A percentile compares a stretch with the other conserved stretches of the same genome.
phyloP scores from a whole-genome alignment of 2,888 invertebrate genomes.

The Pachliopta kotzebuea region DNA sequence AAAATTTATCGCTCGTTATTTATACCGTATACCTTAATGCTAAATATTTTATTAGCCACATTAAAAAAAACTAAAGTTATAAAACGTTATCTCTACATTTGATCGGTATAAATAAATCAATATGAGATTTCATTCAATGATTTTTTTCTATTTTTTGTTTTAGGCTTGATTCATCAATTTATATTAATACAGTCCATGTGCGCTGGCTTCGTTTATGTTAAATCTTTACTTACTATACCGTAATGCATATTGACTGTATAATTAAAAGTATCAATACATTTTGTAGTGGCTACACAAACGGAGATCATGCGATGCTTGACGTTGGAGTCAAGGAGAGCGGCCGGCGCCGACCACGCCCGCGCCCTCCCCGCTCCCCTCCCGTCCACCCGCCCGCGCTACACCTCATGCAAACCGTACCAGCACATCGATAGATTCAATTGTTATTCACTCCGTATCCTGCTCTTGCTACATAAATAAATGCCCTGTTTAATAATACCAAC shows the following conservation, averaged over 20 bases:
- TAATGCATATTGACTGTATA: background rate
- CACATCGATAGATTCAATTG: constrained; percentile 51
- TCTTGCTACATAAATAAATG: constrained; percentile 32
- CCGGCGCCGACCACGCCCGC: constrained; percentile 78
- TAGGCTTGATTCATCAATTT: no score
- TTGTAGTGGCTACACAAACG: constrained; percentile 41
- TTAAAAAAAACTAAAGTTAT: no score
- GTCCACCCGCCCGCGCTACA: constrained; percentile 46
- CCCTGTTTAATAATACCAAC: constrained; percentile 24
- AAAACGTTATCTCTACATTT: no score
- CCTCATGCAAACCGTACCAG: constrained; percentile 46
- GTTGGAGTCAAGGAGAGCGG: constrained; percentile 80
- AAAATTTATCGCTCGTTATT: no score
- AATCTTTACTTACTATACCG: no score
- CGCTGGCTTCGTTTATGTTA: background rate
- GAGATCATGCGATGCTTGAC: constrained; percentile 80
- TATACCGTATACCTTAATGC: no score
- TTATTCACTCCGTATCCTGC: constrained; percentile 61
- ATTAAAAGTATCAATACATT: constrained; percentile 47
- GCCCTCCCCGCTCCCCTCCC: constrained; percentile 44
- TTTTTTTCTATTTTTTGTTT: no score
- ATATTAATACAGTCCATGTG: no score
- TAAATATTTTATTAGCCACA: no score
- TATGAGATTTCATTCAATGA: no score
- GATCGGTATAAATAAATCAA: no score